Percentiles rank a stretch among this genome's conserved stretches.
These are phyloP conservation scores for Rhegmatorhina hoffmannsi DNA, from an alignment of 2,113 vertebrate genomes.

Conservation along the genomic window DNA sequence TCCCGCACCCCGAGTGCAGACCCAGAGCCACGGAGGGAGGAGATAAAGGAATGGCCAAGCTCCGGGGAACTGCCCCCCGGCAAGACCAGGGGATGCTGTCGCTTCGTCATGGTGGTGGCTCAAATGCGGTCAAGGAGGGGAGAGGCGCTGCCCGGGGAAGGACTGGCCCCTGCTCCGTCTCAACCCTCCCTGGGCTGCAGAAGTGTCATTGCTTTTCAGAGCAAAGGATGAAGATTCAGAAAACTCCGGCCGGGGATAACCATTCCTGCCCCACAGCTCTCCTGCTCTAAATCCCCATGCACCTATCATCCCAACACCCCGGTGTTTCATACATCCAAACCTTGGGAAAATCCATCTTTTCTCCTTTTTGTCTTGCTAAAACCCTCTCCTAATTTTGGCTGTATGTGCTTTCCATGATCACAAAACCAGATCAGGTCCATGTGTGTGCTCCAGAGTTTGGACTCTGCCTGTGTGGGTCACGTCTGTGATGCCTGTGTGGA, in stretches of 20 bases:
- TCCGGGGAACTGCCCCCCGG: neutral
- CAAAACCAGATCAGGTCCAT: fast-evolving
- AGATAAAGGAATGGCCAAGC: fast-evolving
- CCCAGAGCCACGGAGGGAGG: neutral
- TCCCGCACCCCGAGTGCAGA: neutral
- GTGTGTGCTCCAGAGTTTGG: fast-evolving
- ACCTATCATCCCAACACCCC: fast-evolving
- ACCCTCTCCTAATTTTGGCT: fast-evolving
- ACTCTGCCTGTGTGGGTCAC: neutral
- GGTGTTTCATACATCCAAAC: fast-evolving
- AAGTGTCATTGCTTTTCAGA: neutral
- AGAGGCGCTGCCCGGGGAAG: neutral
- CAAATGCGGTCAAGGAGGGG: fast-evolving
- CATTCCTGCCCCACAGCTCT: fast-evolving
- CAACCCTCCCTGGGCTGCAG: too few species aligned
- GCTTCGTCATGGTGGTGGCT: neutral
- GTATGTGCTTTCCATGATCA: fast-evolving
- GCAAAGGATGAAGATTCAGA: neutral
- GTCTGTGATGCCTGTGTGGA: neutral
- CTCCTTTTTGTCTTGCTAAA: neutral
- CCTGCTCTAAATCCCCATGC: fast-evolving
- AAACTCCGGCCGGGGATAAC: neutral
- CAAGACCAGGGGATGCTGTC: neutral
- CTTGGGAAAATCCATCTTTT: neutral
- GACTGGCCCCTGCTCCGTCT: neutral